Evolutionary conservation across 2,888 invertebrate genomes (phyloP).

Genomic region (Drosophila mercatorum): DNA sequence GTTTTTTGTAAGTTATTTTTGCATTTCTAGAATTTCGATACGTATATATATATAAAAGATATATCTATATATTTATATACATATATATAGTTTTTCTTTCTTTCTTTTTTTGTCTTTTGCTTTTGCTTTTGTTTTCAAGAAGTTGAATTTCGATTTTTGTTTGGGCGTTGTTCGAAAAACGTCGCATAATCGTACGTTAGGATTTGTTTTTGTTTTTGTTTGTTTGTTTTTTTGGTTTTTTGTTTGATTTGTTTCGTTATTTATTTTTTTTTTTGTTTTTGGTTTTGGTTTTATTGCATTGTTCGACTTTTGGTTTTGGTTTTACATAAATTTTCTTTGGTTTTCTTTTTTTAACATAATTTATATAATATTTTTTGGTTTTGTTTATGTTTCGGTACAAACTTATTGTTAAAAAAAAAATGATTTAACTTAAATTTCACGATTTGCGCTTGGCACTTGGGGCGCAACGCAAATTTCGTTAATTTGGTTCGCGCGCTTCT

Average conservation of each 20-base stretch:
- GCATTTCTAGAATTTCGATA: conserved; percentile 41
- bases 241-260: conserved; percentile 32
- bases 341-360: conserved; percentile 31
- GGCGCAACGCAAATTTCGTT: conserved; percentile 32
- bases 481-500: conserved; percentile 6
- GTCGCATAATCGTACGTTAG: conserved; percentile 80
- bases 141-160: conserved; percentile 86
- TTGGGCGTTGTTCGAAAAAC: conserved; percentile 85
- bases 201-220: conserved; percentile 21
- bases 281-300: conserved; percentile 31
- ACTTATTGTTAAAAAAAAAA: conserved; percentile 60
- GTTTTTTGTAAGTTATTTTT: conserved; percentile 30
- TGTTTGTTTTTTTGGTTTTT: conserved; percentile 14
- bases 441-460: conserved; percentile 28
- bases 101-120: conserved; percentile 26
- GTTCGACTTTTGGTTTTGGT: conserved; percentile 34
- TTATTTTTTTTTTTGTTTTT: conserved; percentile 32
- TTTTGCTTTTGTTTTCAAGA: conserved; percentile 83
- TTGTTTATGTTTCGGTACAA: conserved; percentile 52
- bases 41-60: conserved; percentile 30
- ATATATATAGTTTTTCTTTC: conserved; percentile 11
- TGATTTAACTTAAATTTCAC: conserved; percentile 62
- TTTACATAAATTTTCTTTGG: conserved; percentile 24
- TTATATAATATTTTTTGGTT: conserved; percentile 53
- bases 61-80: conserved; percentile 39